phyloP scores from a whole-genome alignment of 2,113 vertebrate genomes.

The Tringa solitaria region DNA sequence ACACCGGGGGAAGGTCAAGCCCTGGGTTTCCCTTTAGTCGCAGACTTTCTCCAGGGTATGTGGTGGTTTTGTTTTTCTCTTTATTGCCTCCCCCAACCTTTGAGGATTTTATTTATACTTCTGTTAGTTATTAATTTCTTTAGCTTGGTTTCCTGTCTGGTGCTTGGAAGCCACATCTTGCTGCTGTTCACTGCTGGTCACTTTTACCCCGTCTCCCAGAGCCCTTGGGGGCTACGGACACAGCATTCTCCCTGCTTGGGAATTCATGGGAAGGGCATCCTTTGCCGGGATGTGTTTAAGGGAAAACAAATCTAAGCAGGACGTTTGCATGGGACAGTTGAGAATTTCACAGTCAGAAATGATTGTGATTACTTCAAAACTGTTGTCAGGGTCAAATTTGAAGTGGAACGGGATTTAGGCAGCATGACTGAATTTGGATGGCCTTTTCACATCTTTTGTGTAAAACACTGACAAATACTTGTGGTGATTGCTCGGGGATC shows the following conservation, averaged over 20 bases:
- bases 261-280: background rate
- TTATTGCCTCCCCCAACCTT: background rate
- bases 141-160: background rate
- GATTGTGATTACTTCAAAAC: background rate
- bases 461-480: background rate
- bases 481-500: background rate
- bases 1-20: background rate
- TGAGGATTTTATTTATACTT: background rate
- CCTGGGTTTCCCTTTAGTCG: background rate
- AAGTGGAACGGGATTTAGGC: background rate
- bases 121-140: background rate
- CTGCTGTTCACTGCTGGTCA: background rate
- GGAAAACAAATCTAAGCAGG: background rate
- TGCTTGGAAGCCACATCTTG: background rate
- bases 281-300: rapidly evolving
- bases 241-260: background rate
- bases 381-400: background rate
- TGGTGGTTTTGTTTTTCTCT: too few species aligned
- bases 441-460: background rate
- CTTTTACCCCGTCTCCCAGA: background rate
- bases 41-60: background rate
- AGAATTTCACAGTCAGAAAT: background rate
- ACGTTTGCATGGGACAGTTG: background rate
- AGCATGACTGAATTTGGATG: background rate
- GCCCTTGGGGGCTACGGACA: background rate